Evolutionary conservation across 2,113 vertebrate genomes (phyloP).

Genomic region (Tragelaphus scriptus): DNA sequence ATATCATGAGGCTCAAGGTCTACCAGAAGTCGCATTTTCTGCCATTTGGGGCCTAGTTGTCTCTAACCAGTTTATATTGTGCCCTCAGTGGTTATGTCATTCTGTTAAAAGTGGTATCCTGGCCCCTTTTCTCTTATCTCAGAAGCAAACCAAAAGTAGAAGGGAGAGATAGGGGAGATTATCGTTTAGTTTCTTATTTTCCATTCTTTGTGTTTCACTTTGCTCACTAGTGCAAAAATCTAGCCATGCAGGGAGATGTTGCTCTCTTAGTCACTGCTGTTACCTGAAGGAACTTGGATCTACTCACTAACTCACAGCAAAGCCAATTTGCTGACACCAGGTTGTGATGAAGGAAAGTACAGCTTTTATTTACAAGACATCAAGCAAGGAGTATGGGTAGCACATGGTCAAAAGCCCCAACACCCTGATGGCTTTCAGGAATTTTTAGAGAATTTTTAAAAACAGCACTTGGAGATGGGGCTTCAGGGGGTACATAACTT

Average conservation of each 20-base stretch:
- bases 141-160: neutral
- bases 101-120: neutral
- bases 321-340: neutral
- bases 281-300: neutral
- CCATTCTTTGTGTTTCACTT: neutral
- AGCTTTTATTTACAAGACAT: neutral
- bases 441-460: neutral
- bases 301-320: neutral
- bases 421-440: neutral
- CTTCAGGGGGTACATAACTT: neutral
- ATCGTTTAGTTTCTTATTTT: neutral
- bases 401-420: neutral
- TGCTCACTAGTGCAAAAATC: neutral
- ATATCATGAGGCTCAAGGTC: neutral
- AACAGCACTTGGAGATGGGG: too few relatives aligned
- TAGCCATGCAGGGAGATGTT: neutral
- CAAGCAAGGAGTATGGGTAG: neutral
- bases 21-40: too few relatives aligned
- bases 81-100: neutral
- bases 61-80: neutral
- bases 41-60: too few relatives aligned
- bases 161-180: neutral
- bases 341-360: neutral
- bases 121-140: neutral
- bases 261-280: neutral